Percentiles rank a stretch among this genome's conserved stretches.
These are phyloP conservation scores for Tiliacea citrago DNA, from an alignment of 2,888 invertebrate species.

Conservation along the genomic window DNA sequence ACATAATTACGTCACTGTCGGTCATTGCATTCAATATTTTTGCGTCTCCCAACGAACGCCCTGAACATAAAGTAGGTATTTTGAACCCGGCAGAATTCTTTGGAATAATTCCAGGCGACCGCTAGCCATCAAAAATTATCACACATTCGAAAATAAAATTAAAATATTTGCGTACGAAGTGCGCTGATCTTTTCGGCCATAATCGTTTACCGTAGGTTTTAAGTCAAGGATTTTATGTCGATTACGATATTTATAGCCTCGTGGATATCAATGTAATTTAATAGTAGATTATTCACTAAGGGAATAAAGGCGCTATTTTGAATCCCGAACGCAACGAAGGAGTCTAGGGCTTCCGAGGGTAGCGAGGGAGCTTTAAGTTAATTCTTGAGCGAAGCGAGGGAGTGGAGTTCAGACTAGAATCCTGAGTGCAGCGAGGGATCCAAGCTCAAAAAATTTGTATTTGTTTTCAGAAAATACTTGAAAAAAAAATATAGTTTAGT, in stretches of 20 bases:
- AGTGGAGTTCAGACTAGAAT: too few relatives aligned
- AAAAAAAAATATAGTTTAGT: too few relatives aligned
- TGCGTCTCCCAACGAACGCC: conserved; percentile 31
- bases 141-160: conserved; percentile 68
- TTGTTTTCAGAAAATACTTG: too few relatives aligned
- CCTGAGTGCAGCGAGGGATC: too few relatives aligned
- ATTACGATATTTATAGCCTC: conserved; percentile 4
- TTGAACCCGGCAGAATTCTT: conserved; percentile 79
- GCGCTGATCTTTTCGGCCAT: conserved; percentile 42
- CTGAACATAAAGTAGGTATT: conserved; percentile 69
- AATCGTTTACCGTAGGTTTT: conserved; percentile 28
- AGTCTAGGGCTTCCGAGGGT: too few relatives aligned
- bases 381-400: too few relatives aligned
- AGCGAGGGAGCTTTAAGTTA: too few relatives aligned
- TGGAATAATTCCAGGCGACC: conserved; percentile 84
- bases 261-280: background rate
- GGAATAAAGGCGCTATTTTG: too few relatives aligned
- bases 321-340: too few relatives aligned
- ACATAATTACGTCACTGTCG: conserved; percentile 22
- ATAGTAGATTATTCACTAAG: too few relatives aligned
- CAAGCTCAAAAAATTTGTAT: too few relatives aligned
- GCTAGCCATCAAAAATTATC: conserved; percentile 67
- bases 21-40: conserved; percentile 63
- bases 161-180: conserved; percentile 66
- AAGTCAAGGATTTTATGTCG: conserved; percentile 34